Percentiles rank a stretch among this genome's conserved stretches.
phyloP scores from a whole-genome alignment of 2,113 vertebrate genomes.

The Antechinus stuartii region DNA sequence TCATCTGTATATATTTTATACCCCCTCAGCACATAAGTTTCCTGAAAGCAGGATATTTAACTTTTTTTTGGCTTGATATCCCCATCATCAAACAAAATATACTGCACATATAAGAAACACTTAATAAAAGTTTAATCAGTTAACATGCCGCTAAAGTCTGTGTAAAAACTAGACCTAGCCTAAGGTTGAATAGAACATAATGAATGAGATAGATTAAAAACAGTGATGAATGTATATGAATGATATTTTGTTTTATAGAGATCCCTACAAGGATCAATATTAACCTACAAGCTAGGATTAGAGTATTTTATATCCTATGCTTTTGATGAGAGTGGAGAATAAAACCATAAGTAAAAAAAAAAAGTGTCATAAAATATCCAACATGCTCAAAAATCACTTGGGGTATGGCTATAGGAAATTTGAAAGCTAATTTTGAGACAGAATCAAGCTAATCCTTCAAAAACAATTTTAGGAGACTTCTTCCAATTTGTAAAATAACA shows the following conservation, averaged over 20 bases:
- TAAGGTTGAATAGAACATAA: neutral
- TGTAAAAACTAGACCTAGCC: neutral
- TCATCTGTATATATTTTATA: neutral
- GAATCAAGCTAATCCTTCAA: neutral
- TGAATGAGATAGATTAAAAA: neutral
- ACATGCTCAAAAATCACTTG: neutral
- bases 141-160: neutral
- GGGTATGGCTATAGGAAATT: neutral
- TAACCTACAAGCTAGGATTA: neutral
- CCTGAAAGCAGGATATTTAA: neutral
- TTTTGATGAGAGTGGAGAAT: neutral
- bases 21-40: neutral
- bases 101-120: neutral
- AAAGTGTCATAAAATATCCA: neutral
- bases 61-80: neutral
- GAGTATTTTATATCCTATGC: neutral
- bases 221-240: neutral
- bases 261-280: neutral
- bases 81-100: neutral
- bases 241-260: neutral
- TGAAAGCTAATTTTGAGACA: neutral
- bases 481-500: neutral
- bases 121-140: neutral
- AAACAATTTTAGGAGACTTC: neutral
- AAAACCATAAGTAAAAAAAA: neutral